A percentile compares a stretch with the other conserved stretches of the same genome.
phyloP scores from a whole-genome alignment of 1,140 invertebrate species.

The Reticulitermes speratus region DNA sequence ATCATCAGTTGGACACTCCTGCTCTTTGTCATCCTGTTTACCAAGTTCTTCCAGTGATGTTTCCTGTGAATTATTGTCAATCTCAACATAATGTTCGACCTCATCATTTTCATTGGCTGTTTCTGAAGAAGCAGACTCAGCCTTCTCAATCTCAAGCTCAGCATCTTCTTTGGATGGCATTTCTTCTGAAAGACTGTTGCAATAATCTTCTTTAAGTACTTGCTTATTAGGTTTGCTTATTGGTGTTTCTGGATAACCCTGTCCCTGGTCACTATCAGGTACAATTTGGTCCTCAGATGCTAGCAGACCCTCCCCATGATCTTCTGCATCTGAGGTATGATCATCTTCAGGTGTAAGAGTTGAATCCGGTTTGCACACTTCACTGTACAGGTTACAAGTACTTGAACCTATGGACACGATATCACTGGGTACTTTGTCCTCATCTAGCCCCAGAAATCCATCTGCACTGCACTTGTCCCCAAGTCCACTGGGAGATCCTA shows the following conservation, averaged over 20 bases:
- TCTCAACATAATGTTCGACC: neutral
- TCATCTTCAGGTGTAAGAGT: conserved; percentile 12
- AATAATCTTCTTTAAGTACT: conserved; percentile 30
- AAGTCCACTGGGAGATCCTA: neutral
- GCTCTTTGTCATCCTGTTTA: neutral
- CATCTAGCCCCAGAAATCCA: conserved; percentile 3
- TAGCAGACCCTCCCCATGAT: conserved; percentile 4
- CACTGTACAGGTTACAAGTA: conserved; percentile 35
- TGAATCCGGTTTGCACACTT: conserved; percentile 31
- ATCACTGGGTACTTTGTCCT: conserved; percentile 20
- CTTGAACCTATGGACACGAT: conserved; percentile 32
- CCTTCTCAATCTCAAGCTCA: conserved; percentile 29
- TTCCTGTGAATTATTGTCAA: neutral
- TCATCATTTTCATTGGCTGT: neutral
- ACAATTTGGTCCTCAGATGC: conserved; percentile 51
- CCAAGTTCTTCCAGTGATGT: neutral
- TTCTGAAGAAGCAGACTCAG: neutral
- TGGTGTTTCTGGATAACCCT: conserved; percentile 15
- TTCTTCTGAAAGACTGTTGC: conserved; percentile 26
- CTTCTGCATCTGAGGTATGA: conserved; percentile 10
- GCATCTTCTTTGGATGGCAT: conserved; percentile 22
- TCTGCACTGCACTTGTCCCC: conserved; percentile 12
- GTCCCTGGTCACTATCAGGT: conserved; percentile 40
- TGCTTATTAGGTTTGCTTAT: conserved; percentile 33
- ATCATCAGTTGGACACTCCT: neutral